These are phyloP conservation scores for Callorhinus ursinus DNA, from an alignment of 2,113 vertebrate genomes.

Conservation along the genomic window DNA sequence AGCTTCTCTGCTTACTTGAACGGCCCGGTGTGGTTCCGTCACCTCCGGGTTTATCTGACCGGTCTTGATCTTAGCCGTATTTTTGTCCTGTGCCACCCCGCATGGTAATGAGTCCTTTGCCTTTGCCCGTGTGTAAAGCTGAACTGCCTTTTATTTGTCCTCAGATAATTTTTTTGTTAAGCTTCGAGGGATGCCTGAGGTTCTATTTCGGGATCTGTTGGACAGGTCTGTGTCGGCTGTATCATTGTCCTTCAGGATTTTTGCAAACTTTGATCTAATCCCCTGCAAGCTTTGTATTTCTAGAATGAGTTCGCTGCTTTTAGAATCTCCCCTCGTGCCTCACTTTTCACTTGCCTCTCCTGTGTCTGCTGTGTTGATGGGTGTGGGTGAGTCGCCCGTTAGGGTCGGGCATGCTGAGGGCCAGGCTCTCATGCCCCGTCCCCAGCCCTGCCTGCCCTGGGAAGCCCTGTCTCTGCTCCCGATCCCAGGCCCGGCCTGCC, in stretches of 20 bases:
- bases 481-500: neutral
- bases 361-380: neutral
- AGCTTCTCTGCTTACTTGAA: rapidly evolving
- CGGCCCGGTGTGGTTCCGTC: rapidly evolving
- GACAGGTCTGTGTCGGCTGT: neutral
- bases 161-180: neutral
- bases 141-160: neutral
- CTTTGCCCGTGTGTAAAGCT: neutral
- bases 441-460: rapidly evolving
- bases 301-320: neutral
- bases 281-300: neutral
- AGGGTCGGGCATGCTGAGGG: neutral
- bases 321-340: neutral
- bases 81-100: neutral
- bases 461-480: neutral
- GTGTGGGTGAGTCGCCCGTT: neutral
- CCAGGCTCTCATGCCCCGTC: too few species aligned
- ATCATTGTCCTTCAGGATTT: neutral
- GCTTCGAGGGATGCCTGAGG: neutral
- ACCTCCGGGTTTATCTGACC: rapidly evolving
- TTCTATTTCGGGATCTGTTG: neutral
- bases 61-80: neutral
- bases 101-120: neutral
- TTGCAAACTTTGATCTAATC: neutral
- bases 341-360: neutral